phyloP scores from a whole-genome alignment of 2,888 invertebrate genomes.

The Camponotus fellah region DNA sequence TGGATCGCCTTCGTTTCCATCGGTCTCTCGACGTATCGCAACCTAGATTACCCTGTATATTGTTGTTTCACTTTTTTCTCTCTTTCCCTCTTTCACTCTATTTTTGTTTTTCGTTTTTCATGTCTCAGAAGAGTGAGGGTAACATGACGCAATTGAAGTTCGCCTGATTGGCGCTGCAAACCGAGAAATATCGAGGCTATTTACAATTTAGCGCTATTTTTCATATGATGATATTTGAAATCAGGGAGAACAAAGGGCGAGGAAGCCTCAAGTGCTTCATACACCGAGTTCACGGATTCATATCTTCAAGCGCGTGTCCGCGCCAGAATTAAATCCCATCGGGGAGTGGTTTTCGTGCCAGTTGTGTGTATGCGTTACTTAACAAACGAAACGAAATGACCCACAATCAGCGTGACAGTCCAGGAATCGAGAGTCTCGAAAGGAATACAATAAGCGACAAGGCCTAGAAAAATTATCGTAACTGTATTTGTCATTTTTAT shows the following conservation, averaged over 20 bases:
- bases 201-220: constrained; percentile 44
- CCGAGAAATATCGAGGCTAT: constrained; percentile 6
- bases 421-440: background rate
- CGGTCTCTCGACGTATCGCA: constrained; percentile 40
- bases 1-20: constrained; percentile 43
- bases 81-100: background rate
- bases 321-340: constrained; percentile 38
- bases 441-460: background rate
- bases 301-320: constrained; percentile 41
- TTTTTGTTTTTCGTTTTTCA: background rate
- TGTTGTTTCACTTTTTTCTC: constrained; percentile 41
- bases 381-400: constrained; percentile 47
- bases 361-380: constrained; percentile 25
- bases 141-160: constrained; percentile 34
- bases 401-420: constrained; percentile 27
- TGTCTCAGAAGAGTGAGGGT: constrained; percentile 6
- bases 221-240: constrained; percentile 33
- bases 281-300: constrained; percentile 14
- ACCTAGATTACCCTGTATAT: constrained; percentile 36
- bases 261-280: constrained; percentile 24
- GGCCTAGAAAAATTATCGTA: background rate
- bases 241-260: constrained; percentile 34
- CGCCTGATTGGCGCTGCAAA: constrained; percentile 1
- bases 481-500: background rate
- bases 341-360: constrained; percentile 4